These are phyloP conservation scores for Trididemnum clinides DNA, from an alignment of 23 tunicate genomes.

Conservation along the genomic window DNA sequence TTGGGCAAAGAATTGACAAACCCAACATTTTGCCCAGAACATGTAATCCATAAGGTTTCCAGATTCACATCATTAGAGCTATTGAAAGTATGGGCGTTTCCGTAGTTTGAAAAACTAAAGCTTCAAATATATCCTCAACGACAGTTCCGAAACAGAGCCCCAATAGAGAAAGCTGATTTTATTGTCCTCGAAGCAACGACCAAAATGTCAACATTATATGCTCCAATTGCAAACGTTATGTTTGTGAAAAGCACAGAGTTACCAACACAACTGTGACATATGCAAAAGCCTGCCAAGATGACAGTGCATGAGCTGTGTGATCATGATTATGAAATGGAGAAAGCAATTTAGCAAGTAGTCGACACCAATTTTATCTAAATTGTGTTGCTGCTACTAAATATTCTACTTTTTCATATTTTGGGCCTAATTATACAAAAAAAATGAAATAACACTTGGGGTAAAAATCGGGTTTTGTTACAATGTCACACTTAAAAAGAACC, in stretches of 20 bases:
- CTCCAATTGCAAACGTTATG: slow-evolving; percentile 25
- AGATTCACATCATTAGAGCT: slow-evolving; percentile 31
- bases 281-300: slow-evolving; percentile 14
- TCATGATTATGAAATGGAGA: neutral
- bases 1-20: slow-evolving; percentile 27
- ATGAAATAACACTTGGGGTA: neutral
- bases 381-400: neutral
- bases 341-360: neutral
- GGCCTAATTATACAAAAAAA: neutral
- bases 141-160: neutral
- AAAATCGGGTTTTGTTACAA: neutral
- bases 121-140: slow-evolving; percentile 15
- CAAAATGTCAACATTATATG: slow-evolving; percentile 3
- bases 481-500: neutral
- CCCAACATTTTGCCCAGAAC: slow-evolving; percentile 27
- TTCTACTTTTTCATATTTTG: neutral
- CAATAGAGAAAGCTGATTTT: neutral
- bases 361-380: neutral
- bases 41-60: slow-evolving; percentile 22
- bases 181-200: slow-evolving; percentile 13
- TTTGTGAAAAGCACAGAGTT: slow-evolving; percentile 20
- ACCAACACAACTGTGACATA: slow-evolving; percentile 26
- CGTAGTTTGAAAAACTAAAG: slow-evolving; percentile 9
- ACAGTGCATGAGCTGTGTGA: slow-evolving; percentile 24
- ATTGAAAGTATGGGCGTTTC: slow-evolving; percentile 31